phyloP scores from a whole-genome alignment of 2,888 invertebrate species.

The Dasysyrphus albostriatus region DNA sequence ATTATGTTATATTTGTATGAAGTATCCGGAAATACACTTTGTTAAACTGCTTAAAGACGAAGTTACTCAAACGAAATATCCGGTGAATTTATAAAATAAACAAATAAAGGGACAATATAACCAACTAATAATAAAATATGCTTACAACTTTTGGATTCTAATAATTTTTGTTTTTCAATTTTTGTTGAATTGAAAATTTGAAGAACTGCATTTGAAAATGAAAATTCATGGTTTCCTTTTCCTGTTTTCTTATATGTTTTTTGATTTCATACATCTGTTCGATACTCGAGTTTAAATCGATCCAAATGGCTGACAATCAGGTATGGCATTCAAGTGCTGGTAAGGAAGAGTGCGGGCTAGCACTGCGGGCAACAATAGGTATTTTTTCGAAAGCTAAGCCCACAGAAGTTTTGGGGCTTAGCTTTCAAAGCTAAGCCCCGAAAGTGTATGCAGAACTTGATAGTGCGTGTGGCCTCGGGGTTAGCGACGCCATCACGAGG shows the following conservation, averaged over 20 bases:
- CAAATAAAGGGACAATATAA: not conserved
- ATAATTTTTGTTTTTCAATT: not conserved
- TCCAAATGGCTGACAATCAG: not conserved
- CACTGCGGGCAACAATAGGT: too few species aligned
- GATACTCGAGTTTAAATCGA: not conserved
- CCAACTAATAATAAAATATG: not conserved
- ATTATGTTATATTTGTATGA: too few species aligned
- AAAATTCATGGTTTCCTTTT: not conserved
- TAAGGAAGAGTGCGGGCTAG: too few species aligned
- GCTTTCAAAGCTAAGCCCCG: too few species aligned
- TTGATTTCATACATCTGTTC: not conserved
- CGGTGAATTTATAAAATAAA: not conserved
- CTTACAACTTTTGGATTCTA: not conserved
- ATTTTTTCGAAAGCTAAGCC: too few species aligned
- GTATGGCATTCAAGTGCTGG: not conserved
- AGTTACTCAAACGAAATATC: not conserved
- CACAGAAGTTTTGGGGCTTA: too few species aligned
- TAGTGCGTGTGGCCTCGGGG: too few species aligned
- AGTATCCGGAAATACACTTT: constrained; percentile 8
- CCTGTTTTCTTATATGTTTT: not conserved
- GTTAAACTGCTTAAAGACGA: too few species aligned
- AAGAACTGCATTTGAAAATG: not conserved
- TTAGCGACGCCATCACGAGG: too few species aligned
- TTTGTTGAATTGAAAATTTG: not conserved
- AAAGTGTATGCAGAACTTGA: too few species aligned